Percentiles rank a stretch among this genome's conserved stretches.
Evolutionary conservation across 2,113 vertebrate species (phyloP).

Genomic region (Recurvirostra avosetta): DNA sequence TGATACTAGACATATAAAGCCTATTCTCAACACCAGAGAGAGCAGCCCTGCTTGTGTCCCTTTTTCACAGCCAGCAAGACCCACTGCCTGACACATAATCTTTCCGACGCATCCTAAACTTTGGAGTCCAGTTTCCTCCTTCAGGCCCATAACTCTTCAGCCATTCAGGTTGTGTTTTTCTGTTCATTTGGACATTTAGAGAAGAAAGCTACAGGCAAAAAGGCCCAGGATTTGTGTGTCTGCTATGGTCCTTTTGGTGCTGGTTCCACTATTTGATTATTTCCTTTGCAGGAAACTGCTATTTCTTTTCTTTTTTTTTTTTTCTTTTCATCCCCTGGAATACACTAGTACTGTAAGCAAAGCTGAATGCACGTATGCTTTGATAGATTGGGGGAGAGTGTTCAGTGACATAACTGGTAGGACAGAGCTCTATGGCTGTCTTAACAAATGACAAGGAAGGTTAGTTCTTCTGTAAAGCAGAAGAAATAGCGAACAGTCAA

Average conservation of each 20-base stretch:
- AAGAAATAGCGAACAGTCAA: not conserved
- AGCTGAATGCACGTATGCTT: accelerated
- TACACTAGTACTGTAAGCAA: not conserved
- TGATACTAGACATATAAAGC: not conserved
- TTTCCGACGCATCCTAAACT: not conserved
- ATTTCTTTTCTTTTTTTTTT: not conserved
- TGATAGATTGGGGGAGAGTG: not conserved
- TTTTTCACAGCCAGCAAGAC: not conserved
- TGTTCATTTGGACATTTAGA: not conserved
- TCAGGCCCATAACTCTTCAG: not conserved
- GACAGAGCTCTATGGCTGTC: not conserved
- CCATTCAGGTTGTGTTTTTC: not conserved
- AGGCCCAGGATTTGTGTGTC: not conserved
- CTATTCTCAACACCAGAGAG: not conserved
- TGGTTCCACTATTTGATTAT: not conserved
- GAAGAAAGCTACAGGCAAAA: not conserved
- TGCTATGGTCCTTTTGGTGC: not conserved
- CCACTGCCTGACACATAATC: too few relatives aligned
- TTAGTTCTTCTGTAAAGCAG: not conserved
- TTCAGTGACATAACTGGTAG: not conserved
- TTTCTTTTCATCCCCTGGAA: not conserved
- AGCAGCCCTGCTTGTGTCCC: not conserved
- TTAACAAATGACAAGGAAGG: not conserved
- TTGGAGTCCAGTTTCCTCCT: not conserved
- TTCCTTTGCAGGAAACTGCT: not conserved